Evolutionary conservation across 2,113 vertebrate species (phyloP).

Genomic region (Chloebia gouldiae): DNA sequence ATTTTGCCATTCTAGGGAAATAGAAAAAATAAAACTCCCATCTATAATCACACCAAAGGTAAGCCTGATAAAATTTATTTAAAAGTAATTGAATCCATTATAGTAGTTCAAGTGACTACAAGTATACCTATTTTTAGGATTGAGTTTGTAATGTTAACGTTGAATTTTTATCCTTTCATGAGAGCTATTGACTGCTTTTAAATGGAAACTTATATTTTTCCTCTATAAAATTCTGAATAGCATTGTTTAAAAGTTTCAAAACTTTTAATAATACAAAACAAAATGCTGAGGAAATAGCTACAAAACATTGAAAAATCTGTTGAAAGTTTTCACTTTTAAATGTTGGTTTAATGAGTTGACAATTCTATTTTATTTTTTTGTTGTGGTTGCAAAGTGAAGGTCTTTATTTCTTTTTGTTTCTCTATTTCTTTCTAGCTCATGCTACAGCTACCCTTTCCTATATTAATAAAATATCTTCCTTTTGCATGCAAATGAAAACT

Average conservation of each 20-base stretch:
- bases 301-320: not conserved
- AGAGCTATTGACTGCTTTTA: not conserved
- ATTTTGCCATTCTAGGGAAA: not conserved
- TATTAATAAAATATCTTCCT: not conserved
- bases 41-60: not conserved
- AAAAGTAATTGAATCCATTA: not conserved
- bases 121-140: not conserved
- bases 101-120: not conserved
- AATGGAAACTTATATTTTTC: not conserved
- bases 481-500: not conserved
- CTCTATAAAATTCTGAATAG: not conserved
- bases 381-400: not conserved
- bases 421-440: not conserved
- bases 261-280: not conserved
- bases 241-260: not conserved
- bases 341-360: not conserved
- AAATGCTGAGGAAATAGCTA: not conserved
- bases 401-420: not conserved
- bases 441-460: rapidly evolving
- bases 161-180: not conserved
- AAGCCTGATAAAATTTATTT: not conserved
- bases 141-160: not conserved
- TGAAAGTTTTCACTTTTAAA: not conserved
- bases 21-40: not conserved
- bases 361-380: not conserved